Base-by-base conservation (phyloP, 2,113 vertebrate species). In the Brachirus orientalis region DNA sequence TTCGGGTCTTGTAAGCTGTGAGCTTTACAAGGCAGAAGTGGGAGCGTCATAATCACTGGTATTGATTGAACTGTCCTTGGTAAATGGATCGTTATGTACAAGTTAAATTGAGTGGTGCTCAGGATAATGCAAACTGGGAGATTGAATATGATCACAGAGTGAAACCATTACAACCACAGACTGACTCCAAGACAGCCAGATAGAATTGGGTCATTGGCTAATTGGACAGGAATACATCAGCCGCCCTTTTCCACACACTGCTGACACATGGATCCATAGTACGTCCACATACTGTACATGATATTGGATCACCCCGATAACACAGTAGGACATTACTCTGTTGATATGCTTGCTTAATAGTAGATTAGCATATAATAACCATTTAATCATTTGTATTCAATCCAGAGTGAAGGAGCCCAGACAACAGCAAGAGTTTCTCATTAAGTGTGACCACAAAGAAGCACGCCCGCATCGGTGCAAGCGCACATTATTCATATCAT, bases 141-240 rank as follows among this genome's bases (percentile, higher is more conserved):
- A 86, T 79, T 71, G 59, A 35, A 83, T 84, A 81, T 71, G 71
- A 87, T 81, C 80, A 88, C 86, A 66, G 53, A 83, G 62, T 19
- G 85, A 87, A 77, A 71, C 74, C 79, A 85, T 91, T 88, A 89
- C 57, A 55, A 68, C 64, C 66, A 57, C 58, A 62, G 69, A 87
- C 77, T 65, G 71, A 79, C 69, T 81, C 53, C 10, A 43, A 79
- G 78, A 90, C 65, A 63, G 64, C 69, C 71, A 56, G 62, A 77
- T 71, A 80, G 80, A 90, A 89, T 44, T 89, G 80, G 92, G 89
- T 91, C 89, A 87, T 14, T n/a, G 68, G 81, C 76, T 90, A 90
- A 90, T 91, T 84, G 87, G 83, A 75, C 74, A 83, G 81, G 83
- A 88, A 80, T 75, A 76, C 77, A 86, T 84, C 78, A 69, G 69